phyloP scores from a whole-genome alignment of 1,140 invertebrate genomes.

The Hylyphantes graminicola region DNA sequence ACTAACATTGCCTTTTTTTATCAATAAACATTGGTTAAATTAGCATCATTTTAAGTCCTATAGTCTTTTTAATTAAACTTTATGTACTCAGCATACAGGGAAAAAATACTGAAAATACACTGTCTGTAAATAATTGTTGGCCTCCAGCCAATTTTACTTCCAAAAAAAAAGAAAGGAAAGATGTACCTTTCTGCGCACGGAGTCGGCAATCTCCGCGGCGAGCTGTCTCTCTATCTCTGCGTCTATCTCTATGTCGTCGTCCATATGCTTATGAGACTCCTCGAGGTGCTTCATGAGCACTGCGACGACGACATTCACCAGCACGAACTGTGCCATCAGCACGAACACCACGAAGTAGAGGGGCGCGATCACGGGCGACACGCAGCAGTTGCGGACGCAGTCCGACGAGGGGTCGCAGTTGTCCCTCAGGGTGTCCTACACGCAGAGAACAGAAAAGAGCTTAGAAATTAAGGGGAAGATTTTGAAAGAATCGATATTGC shows the following conservation, averaged over 20 bases:
- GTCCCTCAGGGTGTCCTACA: conserved; percentile 90
- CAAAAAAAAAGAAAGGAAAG: neutral
- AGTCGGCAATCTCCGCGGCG: conserved; percentile 68
- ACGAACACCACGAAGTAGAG: conserved; percentile 99
- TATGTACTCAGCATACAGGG: neutral
- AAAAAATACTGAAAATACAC: neutral
- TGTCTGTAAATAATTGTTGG: neutral
- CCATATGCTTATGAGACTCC: conserved; percentile 94
- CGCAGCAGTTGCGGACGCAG: conserved; percentile 97
- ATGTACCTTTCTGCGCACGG: conserved; percentile 39
- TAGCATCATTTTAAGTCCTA: too few species aligned
- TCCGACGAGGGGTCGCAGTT: conserved; percentile 92
- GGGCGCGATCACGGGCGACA: conserved; percentile 95
- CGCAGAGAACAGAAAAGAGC: neutral
- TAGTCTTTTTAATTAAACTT: too few species aligned
- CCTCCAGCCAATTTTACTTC: neutral
- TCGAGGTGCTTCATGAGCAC: conserved; percentile 99
- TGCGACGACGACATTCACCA: conserved; percentile 99
- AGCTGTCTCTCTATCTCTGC: conserved; percentile 79
- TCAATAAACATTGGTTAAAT: too few species aligned
- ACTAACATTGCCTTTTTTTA: too few species aligned
- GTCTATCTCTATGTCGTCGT: conserved; percentile 92
- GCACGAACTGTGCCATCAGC: conserved; percentile 99
- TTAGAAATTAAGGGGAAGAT: too few species aligned
- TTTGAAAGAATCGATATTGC: too few species aligned